These are phyloP conservation scores for Timandra comae DNA, from an alignment of 2,888 invertebrate species.

Conservation along the genomic window DNA sequence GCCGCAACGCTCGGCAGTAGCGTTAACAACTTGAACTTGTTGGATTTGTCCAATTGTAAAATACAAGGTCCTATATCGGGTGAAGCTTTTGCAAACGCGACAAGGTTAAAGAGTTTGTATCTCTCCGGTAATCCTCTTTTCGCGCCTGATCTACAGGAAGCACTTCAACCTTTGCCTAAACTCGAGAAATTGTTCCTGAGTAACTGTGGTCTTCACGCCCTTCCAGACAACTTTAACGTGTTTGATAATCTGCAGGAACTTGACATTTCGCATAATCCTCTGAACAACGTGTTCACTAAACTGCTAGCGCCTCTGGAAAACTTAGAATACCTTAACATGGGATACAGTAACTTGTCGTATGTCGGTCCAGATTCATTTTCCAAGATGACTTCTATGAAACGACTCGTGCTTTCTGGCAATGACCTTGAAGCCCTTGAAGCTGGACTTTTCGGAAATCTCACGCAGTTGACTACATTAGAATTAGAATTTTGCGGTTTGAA, in stretches of 20 bases:
- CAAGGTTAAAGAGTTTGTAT: constrained; percentile 79
- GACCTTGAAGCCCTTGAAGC: constrained; percentile 80
- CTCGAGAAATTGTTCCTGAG: constrained; percentile 81
- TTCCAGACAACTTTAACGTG: constrained; percentile 81
- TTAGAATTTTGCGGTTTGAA: constrained; percentile 82
- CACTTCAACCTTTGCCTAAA: constrained; percentile 79
- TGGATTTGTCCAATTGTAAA: constrained; percentile 83
- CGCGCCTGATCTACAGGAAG: constrained; percentile 80
- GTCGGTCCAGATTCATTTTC: constrained; percentile 81
- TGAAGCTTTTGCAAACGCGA: constrained; percentile 81
- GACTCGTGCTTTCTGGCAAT: constrained; percentile 81
- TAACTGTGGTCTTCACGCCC: constrained; percentile 79
- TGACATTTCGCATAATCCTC: constrained; percentile 83
- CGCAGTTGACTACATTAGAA: constrained; percentile 80
- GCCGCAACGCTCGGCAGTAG: constrained; percentile 79
- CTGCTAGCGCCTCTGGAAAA: constrained; percentile 80
- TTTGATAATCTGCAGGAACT: constrained; percentile 81
- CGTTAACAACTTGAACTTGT: constrained; percentile 78
- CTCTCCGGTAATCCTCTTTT: constrained; percentile 82
- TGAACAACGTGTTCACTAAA: constrained; percentile 81
- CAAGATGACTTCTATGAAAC: constrained; percentile 81
- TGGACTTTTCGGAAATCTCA: constrained; percentile 81
- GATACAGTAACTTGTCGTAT: constrained; percentile 81
- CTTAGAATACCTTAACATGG: constrained; percentile 83
- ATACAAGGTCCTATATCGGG: constrained; percentile 81